Evolutionary conservation across 2,113 vertebrate genomes (phyloP).

Genomic region (Aspiorhynchus laticeps): DNA sequence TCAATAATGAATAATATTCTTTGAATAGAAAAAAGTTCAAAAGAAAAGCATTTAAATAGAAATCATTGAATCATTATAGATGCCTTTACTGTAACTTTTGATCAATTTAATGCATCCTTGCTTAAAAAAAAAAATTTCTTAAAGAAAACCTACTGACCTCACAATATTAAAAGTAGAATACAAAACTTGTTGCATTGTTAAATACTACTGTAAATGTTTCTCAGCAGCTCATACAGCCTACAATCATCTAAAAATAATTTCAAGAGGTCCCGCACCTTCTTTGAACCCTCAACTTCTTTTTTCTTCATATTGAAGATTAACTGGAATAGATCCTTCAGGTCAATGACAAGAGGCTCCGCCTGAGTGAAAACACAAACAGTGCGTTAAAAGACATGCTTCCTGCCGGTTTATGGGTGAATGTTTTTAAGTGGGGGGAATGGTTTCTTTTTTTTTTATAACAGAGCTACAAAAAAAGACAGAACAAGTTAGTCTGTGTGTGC

Average conservation of each 20-base stretch:
- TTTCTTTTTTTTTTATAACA: not conserved
- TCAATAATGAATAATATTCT: too few species aligned
- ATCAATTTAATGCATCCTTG: not conserved
- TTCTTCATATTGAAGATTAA: constrained; percentile 94
- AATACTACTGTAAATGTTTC: not conserved
- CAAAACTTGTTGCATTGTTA: not conserved
- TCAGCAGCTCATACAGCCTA: not conserved
- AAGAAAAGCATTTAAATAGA: too few species aligned
- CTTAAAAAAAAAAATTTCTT: not conserved
- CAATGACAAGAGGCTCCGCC: constrained; percentile 94
- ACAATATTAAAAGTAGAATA: not conserved
- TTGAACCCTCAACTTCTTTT: constrained; percentile 85
- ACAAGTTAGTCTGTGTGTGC: not conserved
- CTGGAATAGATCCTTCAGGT: constrained; percentile 97
- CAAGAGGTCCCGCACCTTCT: constrained; percentile 77
- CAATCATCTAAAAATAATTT: not conserved
- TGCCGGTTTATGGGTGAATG: not conserved
- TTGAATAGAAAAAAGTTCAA: too few species aligned
- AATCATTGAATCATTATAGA: too few species aligned
- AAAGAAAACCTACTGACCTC: not conserved
- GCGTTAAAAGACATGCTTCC: constrained; percentile 33
- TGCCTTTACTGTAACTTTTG: not conserved
- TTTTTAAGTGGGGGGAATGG: not conserved
- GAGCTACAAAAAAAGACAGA: not conserved
- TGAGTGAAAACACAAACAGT: constrained; percentile 60